These are phyloP conservation scores for Leptothorax acervorum DNA, from an alignment of 2,888 invertebrate species.

Conservation along the genomic window DNA sequence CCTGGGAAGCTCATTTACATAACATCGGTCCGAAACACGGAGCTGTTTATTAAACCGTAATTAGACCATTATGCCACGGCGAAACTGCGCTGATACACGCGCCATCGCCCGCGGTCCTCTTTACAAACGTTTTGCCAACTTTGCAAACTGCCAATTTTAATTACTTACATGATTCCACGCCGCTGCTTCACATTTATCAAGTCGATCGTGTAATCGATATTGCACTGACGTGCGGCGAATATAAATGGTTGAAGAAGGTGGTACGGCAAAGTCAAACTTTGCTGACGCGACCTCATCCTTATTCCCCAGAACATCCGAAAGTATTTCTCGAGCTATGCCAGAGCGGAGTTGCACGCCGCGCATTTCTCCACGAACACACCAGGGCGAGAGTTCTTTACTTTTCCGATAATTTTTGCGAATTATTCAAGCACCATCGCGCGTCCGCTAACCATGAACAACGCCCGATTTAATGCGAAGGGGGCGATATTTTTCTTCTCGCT, in stretches of 20 bases:
- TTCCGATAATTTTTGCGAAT: constrained; percentile 72
- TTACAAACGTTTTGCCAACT: constrained; percentile 30
- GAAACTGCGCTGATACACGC: constrained; percentile 16
- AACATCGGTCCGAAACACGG: constrained; percentile 35
- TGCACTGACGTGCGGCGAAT: constrained; percentile 30
- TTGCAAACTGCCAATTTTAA: constrained; percentile 47
- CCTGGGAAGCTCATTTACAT: constrained; percentile 40
- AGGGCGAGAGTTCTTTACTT: constrained; percentile 55
- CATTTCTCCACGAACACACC: constrained; percentile 44
- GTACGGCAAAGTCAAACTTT: constrained; percentile 67
- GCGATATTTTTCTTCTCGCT: constrained; percentile 37
- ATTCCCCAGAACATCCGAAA: constrained; percentile 40
- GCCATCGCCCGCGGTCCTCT: not conserved
- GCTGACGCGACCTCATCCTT: constrained; percentile 64
- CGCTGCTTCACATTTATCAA: constrained; percentile 60
- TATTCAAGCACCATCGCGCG: constrained; percentile 64
- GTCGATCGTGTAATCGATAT: constrained; percentile 63
- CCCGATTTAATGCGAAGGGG: constrained; percentile 46
- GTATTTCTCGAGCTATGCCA: constrained; percentile 54
- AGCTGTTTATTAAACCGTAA: constrained; percentile 48
- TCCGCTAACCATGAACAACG: constrained; percentile 61
- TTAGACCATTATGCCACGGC: constrained; percentile 24
- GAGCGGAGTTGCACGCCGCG: constrained; percentile 27
- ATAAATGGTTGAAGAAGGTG: constrained; percentile 49
- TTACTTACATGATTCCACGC: constrained; percentile 45